Base-by-base conservation (phyloP, 2,888 invertebrate genomes). In the Eupithecia subfuscata region DNA sequence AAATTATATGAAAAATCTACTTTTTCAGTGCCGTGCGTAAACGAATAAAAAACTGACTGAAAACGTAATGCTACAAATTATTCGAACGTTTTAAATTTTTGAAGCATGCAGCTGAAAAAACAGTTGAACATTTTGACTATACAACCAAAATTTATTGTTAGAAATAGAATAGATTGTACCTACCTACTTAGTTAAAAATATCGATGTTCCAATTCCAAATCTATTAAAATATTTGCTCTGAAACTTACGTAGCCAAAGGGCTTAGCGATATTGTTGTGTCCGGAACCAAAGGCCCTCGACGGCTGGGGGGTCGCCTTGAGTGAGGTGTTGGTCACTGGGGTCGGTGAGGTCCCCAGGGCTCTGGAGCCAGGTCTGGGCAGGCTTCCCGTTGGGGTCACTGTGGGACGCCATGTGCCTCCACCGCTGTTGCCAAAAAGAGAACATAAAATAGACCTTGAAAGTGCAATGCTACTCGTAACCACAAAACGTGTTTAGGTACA, bases 401-500 rank as follows among this genome's bases (percentile, higher is more conserved):
- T 93, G 65, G 99, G 99, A 84, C 97, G 97, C 99, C 99, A 99
- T 82, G 98, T 97, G 84, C 97, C 96, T 72, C 98, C 98, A 79
- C 98, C 98, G 89, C 98, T 98, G 92, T 45, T 37, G 22, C 56
- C 30, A 7, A 71, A 37, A 56, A 12, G 64, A 64, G 5, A 22
- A 22, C 8, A 56, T 22, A 22, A 56, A 56, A 56, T 56, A 56
- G 22, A 56, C 9, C 52, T 60, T 60, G 60, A 60, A 60, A 22
- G 5, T 25, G 5, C 60, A 60, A 25, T 56, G 12, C n/a, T 11
- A 69, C 43, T n/a, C n/a, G 30, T 30, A 30, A 30, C 30, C 30
- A 30, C 37, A 52, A 69, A 64, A 34, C 34, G 7, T 8, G 7
- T 16, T 14, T 40, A 37, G 40, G 37, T n/a, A n/a, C 67, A 25